A percentile compares a stretch with the other conserved stretches of the same genome.
Conservation (phyloP, 2,797 vertebrate species). For the Pterois miles region DNA sequence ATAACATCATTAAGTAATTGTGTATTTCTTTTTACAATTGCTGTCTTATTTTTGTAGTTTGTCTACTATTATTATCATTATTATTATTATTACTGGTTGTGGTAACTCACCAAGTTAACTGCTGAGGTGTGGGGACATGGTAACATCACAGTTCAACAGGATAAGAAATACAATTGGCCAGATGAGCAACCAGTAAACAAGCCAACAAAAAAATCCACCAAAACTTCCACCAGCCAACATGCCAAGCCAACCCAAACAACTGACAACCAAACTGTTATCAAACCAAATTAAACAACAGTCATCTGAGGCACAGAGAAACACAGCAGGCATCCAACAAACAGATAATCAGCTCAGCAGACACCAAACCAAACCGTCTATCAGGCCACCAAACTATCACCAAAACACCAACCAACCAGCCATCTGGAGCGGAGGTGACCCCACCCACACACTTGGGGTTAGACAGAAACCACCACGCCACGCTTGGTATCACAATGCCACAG, state of each 20-base stretch:
- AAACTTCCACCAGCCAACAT: neutral
- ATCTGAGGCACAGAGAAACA: neutral
- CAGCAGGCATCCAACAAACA: neutral
- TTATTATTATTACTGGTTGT: neutral
- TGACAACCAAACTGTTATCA: neutral
- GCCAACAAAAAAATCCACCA: neutral
- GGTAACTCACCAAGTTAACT: neutral
- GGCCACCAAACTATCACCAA: constrained; percentile 7
- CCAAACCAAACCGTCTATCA: constrained; percentile 22
- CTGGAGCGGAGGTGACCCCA: constrained; percentile 6
- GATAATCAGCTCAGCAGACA: constrained; percentile 1
- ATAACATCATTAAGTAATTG: no score
- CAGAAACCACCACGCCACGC: constrained; percentile 30
- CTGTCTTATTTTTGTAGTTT: neutral
- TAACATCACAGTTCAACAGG: neutral
- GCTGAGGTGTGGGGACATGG: neutral
- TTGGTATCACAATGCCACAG: constrained; percentile 57
- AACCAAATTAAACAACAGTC: no score
- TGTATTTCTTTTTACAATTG: neutral
- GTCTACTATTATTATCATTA: neutral
- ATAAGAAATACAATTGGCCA: neutral
- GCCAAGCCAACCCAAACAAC: neutral
- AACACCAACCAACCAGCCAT: constrained; percentile 21
- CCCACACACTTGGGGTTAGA: constrained; percentile 48
- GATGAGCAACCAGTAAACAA: neutral